Base-by-base conservation (phyloP, 2,797 vertebrate genomes). In the Xyrichtys novacula region DNA sequence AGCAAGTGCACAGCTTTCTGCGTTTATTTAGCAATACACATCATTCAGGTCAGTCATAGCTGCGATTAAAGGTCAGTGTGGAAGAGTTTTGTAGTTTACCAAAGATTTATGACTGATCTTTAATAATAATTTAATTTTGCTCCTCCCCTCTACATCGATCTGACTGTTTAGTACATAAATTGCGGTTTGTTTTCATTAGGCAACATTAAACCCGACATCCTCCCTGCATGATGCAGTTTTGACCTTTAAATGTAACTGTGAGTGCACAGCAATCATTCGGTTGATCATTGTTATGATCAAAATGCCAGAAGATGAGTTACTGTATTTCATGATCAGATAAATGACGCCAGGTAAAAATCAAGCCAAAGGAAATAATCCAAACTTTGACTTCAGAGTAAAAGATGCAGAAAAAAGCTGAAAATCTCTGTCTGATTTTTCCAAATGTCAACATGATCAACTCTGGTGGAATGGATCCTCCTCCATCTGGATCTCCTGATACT, bases 11-110 rank as follows among this genome's bases (percentile, higher is more conserved):
- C 50, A 29, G 10, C 72, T 70, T 8, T 19, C 59, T 57, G 57
- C 46, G 66, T 81, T 63, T 56, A 53, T n/a, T n/a, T n/a, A n/a
- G n/a, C n/a, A 26, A 71, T 60, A 5, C 23, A 49, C 39, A 72
- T 69, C 19, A 47, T 29, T 16, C 1, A 10, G 47, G 46, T 63
- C 55, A 66, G 17, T 47, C 52, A 54, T 23, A 40, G 43, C 32
- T 65, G 6, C 32, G 16, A 23, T 61, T 22, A 39, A 70, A 65
- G 57, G 55, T 77, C 65, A 68, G 25, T 16, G 32, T 39, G 43
- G 52, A 56, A 32, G 0, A 22, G 0, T 17, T n/a, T 2, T 23
- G 17, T 11, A 2, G 31, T 2, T 2, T 7, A 5, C 10, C 2
- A 4, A 14, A 36, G 3, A 36, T 36, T 14, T 12, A 36, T 14